A percentile compares a stretch with the other conserved stretches of the same genome.
These are phyloP conservation scores for Dicentrarchus labrax DNA, from an alignment of 2,113 vertebrate species.

Conservation along the genomic window DNA sequence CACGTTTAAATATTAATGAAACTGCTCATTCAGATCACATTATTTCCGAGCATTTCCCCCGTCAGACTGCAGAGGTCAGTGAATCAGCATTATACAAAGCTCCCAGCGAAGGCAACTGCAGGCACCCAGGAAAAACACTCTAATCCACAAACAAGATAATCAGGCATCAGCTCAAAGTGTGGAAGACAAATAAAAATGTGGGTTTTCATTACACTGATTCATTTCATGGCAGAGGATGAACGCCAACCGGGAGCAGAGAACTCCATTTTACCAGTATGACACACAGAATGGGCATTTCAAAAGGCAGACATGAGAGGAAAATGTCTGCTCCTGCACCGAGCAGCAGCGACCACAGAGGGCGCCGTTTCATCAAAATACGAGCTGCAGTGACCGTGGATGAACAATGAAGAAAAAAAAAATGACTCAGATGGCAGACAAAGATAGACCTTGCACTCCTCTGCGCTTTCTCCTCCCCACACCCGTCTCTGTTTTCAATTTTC, in stretches of 20 bases:
- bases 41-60: conserved; percentile 47
- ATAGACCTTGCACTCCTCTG: conserved; percentile 68
- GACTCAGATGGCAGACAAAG: conserved; percentile 78
- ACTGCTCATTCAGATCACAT: conserved; percentile 1
- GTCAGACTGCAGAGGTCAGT: conserved; percentile 77
- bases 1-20: background rate
- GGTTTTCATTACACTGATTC: background rate
- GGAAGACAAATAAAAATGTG: background rate
- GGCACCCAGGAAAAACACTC: conserved; percentile 38
- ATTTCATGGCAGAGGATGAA: background rate
- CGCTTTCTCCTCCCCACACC: conserved; percentile 42
- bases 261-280: conserved; percentile 80
- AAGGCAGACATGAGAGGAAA: conserved; percentile 80
- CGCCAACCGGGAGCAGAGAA: conserved; percentile 53
- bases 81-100: conserved; percentile 63
- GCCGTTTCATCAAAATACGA: conserved; percentile 55
- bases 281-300: conserved; percentile 80
- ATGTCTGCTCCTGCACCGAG: conserved; percentile 71
- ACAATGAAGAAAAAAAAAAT: conserved; percentile 75
- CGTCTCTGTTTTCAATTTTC: conserved; percentile 56
- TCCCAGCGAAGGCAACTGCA: conserved; percentile 56
- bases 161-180: background rate
- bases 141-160: conserved; percentile 23
- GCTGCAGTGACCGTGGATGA: conserved; percentile 49
- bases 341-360: conserved; percentile 62